Percentiles rank a stretch among this genome's conserved stretches.
phyloP scores from a whole-genome alignment of 2,113 vertebrate species.

The Gallinago jamesoni region DNA sequence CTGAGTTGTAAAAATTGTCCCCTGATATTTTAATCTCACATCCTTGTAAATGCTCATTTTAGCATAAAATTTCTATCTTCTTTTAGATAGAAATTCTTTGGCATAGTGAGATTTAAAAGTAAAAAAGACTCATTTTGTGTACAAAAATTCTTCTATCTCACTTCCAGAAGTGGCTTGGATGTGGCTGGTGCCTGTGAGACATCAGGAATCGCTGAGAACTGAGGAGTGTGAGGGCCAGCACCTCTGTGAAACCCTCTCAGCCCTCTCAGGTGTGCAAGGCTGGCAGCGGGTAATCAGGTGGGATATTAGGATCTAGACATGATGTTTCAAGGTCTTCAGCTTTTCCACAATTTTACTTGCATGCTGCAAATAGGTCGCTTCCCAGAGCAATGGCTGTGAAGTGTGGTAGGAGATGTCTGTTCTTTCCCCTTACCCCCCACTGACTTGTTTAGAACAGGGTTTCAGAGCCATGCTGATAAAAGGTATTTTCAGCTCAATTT shows the following conservation, averaged over 20 bases:
- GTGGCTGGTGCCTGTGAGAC: not conserved
- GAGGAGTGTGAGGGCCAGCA: not conserved
- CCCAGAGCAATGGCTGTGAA: not conserved
- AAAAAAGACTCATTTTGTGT: not conserved
- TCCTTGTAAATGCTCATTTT: not conserved
- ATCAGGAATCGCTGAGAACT: not conserved
- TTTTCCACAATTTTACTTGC: not conserved
- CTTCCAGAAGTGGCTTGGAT: not conserved
- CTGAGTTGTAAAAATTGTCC: not conserved
- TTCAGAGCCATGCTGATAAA: not conserved
- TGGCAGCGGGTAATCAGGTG: accelerated
- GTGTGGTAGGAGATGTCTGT: not conserved
- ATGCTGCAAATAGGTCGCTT: not conserved
- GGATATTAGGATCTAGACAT: not conserved
- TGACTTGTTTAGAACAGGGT: not conserved
- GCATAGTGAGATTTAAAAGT: not conserved
- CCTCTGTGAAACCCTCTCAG: accelerated
- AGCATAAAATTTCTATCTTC: not conserved
- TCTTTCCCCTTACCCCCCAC: not conserved
- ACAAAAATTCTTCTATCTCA: not conserved
- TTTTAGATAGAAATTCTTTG: not conserved
- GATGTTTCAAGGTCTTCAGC: not conserved
- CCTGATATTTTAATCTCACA: not conserved
- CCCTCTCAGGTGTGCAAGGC: not conserved
- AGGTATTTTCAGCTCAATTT: not conserved